phyloP scores from a whole-genome alignment of 2,888 invertebrate genomes.

The Volucella inflata region DNA sequence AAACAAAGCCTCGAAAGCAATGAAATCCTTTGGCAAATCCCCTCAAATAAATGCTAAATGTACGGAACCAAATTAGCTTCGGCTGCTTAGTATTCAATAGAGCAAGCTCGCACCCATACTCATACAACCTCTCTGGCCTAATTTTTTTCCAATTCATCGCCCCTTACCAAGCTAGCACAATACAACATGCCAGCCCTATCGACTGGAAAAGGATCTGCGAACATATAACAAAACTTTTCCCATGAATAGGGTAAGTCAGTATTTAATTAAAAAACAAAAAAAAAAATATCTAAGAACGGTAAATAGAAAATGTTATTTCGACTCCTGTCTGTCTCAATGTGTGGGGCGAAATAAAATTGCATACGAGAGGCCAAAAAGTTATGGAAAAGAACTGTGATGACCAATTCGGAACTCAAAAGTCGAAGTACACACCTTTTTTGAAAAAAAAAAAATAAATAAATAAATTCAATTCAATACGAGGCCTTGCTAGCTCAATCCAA shows the following conservation, averaged over 20 bases:
- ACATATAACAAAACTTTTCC: slow-evolving; percentile 57
- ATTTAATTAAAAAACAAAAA: slow-evolving; percentile 63
- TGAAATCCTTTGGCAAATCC: slow-evolving; percentile 37
- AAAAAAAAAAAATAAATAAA: too few relatives aligned
- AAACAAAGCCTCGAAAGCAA: slow-evolving; percentile 30
- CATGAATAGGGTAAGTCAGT: slow-evolving; percentile 58
- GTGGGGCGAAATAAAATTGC: slow-evolving; percentile 39
- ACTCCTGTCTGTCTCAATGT: slow-evolving; percentile 1
- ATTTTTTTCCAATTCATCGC: slow-evolving; percentile 23
- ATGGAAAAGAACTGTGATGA: not conserved
- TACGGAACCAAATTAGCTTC: slow-evolving; percentile 61
- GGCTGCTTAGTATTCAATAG: slow-evolving; percentile 62
- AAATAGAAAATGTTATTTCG: slow-evolving; percentile 47
- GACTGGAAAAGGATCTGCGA: slow-evolving; percentile 48
- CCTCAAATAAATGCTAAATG: slow-evolving; percentile 52
- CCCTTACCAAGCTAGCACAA: too few relatives aligned
- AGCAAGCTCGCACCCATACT: slow-evolving; percentile 10
- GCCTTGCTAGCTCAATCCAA: too few relatives aligned
- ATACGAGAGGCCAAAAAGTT: slow-evolving; percentile 21
- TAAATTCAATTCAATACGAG: too few relatives aligned
- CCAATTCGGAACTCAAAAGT: not conserved
- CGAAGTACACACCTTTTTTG: not conserved
- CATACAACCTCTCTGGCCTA: slow-evolving; percentile 13
- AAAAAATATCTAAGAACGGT: not conserved
- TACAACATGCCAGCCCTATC: slow-evolving; percentile 24